Evolutionary conservation across 2,888 invertebrate genomes (phyloP), one percentile per base, ranked within the genome.

Genomic region (Netelia melanura): DNA sequence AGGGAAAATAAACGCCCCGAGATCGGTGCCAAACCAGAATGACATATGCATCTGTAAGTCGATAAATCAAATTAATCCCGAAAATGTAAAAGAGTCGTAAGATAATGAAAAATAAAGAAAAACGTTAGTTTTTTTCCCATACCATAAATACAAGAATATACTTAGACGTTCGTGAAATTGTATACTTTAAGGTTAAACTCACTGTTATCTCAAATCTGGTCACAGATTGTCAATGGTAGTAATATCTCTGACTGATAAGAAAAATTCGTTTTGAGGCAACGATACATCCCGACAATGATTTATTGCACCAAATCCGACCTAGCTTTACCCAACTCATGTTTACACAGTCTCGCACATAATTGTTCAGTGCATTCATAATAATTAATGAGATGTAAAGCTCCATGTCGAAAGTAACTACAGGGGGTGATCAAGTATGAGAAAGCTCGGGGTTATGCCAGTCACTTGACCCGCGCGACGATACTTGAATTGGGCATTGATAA

Each of bases 21-120:
- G 93, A 91, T 96, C 94, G 86, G 94, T 95, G 76, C 95, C 96
- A 93, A 96, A 96, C 96, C 96, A 96, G 94, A 96, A 96, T 93
- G 94, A 95, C 95, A 95, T 95, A 89, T 95, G 95, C 96, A 96
- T 96, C 92, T 93, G 86, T 48, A 87, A 86, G 86, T 68, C 14
- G 25, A 74, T 38, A 23, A 81, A 68, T 64, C 43, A 14, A 8
- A 65, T 54, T 65, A 54, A 67, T 72, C 21, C 10, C 44, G 52
- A 67, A 48, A 58, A 17, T 30, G 11, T 2, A 2, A 61, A n/a
- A 38, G 3, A 74, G 11, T 54, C 17, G 14, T 17, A 64, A 62
- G 17, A 23, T 38, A 58, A 58, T 14, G 8, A 25, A 21, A 25
- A 65, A 62, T 14, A 3, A n/a, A 17, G 14, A 11, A 17, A 38